Percentiles rank a stretch among this genome's conserved stretches.
These are phyloP conservation scores for Siderastrea siderea DNA, from an alignment of 92 coral and sea anemone genomes.

Conservation along the genomic window DNA sequence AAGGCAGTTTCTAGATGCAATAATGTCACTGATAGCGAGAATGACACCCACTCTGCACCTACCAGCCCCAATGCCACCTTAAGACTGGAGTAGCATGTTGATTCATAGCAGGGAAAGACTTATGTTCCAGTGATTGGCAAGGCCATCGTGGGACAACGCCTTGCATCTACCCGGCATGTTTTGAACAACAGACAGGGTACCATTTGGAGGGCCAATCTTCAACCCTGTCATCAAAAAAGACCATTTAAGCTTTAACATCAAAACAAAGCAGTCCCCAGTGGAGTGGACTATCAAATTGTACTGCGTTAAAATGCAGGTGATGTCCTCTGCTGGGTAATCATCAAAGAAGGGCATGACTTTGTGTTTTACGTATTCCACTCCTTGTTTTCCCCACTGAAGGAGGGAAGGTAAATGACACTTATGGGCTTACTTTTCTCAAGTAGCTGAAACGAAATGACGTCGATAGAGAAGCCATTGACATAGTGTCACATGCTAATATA, in stretches of 20 bases:
- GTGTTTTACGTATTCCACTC: neutral
- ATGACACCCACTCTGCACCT: conserved; percentile 52
- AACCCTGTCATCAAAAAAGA: conserved; percentile 41
- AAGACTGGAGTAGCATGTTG: conserved; percentile 13
- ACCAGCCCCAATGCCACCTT: conserved; percentile 37
- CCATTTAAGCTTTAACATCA: neutral
- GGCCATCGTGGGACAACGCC: neutral
- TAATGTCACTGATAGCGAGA: conserved; percentile 37
- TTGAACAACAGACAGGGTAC: conserved; percentile 10
- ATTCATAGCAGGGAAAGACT: conserved; percentile 23
- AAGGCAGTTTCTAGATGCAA: neutral
- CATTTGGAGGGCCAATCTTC: conserved; percentile 10
- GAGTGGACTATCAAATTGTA: conserved; percentile 9
- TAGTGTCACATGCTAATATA: conserved; percentile 25
- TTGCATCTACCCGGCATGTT: conserved; percentile 19
- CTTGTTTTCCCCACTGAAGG: conserved; percentile 51
- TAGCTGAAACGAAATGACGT: conserved; percentile 15
- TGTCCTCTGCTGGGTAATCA: conserved; percentile 5
- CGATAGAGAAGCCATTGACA: conserved; percentile 26
- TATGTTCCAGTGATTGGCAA: conserved; percentile 10
- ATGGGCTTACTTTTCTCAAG: conserved; percentile 6
- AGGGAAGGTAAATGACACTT: conserved; percentile 37
- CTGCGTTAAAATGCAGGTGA: conserved; percentile 27
- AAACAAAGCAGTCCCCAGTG: conserved; percentile 57
- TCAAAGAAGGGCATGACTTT: conserved; percentile 15